Percentiles rank a stretch among this genome's conserved stretches.
These are phyloP conservation scores for Sceloporus tristichus DNA, from an alignment of 2,113 vertebrate genomes.

Conservation along the genomic window DNA sequence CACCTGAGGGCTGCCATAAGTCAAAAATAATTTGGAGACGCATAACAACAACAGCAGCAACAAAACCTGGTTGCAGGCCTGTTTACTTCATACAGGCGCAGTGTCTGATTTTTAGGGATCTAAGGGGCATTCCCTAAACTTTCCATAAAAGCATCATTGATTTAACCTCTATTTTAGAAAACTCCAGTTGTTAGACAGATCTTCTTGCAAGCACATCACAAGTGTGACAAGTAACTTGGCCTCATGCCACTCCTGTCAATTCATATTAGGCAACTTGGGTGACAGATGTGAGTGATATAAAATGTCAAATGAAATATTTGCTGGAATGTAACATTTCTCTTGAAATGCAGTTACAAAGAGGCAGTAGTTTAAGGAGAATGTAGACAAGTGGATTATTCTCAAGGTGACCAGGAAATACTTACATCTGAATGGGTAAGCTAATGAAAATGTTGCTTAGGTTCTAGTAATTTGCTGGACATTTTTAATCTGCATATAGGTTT, in stretches of 20 bases:
- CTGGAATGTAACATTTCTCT: constrained; percentile 40
- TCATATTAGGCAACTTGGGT: constrained; percentile 60
- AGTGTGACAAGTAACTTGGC: constrained; percentile 53
- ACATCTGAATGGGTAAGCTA: background rate
- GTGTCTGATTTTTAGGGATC: constrained; percentile 30
- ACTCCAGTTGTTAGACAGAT: constrained; percentile 60
- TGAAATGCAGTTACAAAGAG: constrained; percentile 45
- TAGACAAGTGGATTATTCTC: background rate
- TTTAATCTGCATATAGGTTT: background rate
- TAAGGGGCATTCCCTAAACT: constrained; percentile 34
- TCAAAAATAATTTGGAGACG: no score
- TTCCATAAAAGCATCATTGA: constrained; percentile 17
- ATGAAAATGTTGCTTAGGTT: background rate
- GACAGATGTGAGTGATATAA: constrained; percentile 58
- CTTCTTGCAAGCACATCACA: constrained; percentile 37
- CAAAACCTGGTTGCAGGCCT: background rate
- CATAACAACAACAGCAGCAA: no score
- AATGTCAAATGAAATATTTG: constrained; percentile 62
- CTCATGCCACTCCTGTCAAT: constrained; percentile 55
- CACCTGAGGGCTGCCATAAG: no score
- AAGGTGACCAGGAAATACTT: constrained; percentile 42
- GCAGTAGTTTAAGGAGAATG: constrained; percentile 36
- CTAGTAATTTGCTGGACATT: background rate
- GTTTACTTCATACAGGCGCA: background rate
- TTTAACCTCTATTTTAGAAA: constrained; percentile 52